Percentiles rank a stretch among this genome's conserved stretches.
These are phyloP conservation scores for Desmodus rotundus DNA, from an alignment of 2,113 vertebrate genomes.

Conservation along the genomic window DNA sequence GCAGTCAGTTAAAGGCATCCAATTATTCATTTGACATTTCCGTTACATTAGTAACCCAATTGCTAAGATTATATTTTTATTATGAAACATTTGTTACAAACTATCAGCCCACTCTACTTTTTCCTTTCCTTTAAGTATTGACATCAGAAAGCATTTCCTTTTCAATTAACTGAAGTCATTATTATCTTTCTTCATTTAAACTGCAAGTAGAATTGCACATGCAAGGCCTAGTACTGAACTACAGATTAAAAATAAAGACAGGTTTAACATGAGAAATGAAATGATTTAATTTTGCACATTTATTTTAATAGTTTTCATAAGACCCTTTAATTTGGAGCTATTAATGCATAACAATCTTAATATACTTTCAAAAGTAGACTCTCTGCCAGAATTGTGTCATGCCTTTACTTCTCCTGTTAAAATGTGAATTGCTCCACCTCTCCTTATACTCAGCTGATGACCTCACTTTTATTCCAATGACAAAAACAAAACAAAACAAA, in stretches of 20 bases:
- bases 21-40: conserved; percentile 20
- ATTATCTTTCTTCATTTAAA: conserved; percentile 17
- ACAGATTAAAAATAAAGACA: background rate
- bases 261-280: background rate
- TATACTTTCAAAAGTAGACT: background rate
- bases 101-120: background rate
- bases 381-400: background rate
- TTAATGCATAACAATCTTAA: background rate
- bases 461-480: background rate
- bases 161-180: conserved; percentile 10
- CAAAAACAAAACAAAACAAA: background rate
- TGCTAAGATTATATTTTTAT: background rate
- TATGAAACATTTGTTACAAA: conserved; percentile 8
- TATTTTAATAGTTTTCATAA: background rate
- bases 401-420: background rate
- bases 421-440: background rate
- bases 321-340: background rate
- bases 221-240: background rate
- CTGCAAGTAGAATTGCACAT: background rate
- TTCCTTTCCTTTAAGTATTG: background rate
- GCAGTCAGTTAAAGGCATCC: background rate
- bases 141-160: background rate
- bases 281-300: background rate
- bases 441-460: background rate
- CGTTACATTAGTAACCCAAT: background rate